Base-by-base conservation (phyloP, 2,113 vertebrate species). In the Crotalus tigris region DNA sequence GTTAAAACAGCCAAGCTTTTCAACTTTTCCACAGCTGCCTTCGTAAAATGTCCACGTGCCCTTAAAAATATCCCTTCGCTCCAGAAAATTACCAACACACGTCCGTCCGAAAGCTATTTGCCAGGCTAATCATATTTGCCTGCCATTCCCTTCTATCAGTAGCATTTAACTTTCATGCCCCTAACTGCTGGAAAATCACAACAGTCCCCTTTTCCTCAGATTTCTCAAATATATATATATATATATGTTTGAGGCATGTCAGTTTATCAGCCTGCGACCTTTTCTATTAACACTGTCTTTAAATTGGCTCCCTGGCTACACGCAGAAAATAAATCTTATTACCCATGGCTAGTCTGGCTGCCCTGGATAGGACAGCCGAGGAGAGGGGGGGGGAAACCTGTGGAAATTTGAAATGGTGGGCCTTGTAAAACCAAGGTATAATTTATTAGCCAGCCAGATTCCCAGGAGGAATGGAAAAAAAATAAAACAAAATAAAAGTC, bases 231-330 rank as follows among this genome's bases (percentile, higher is more conserved):
- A 39, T 39, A 39, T 39, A 39, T 39, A 39, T 39, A 39, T 39
- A 39, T 39, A 39, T 39, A 96, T 97, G 97, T 94, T 95, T 96
- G 92, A 94, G 89, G 90, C 91, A 94, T 95, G 96, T 97, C 96
- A 96, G 93, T 93, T 90, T 96, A 96, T 97, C 97, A 97, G 96
- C 64, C 9, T 93, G 95, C 97, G 97, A 97, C 97, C 97, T 97
- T 98, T 97, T 95, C 96, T 95, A 97, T 94, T 97, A 97, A 98
- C 95, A 97, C 96, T 96, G 96, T 97, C 97, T 97, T 95, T 95
- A 96, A 95, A 95, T 97, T 95, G 91, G 95, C 93, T 96, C 95
- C 95, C 96, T 95, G 95, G 93, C 95, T 5, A 92, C 53, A 94
- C 24, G 92, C 95, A 55, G 89, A 96, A 95, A 97, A 97, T 97